These are phyloP conservation scores for Alethe castanea DNA, from an alignment of 2,113 vertebrate species.

Conservation along the genomic window DNA sequence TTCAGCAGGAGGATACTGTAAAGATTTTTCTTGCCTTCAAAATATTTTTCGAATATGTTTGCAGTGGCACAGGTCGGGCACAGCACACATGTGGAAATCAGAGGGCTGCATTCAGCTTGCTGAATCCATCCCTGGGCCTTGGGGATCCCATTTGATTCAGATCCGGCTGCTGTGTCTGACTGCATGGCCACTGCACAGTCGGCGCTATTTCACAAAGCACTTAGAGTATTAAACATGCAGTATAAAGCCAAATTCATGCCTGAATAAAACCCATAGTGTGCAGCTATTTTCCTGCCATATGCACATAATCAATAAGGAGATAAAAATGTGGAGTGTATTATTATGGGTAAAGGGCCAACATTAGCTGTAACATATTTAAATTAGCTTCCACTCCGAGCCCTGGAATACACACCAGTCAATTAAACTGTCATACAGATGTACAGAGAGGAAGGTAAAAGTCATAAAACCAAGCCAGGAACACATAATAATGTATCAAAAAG, in stretches of 20 bases:
- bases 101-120: neutral
- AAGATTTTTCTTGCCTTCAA: neutral
- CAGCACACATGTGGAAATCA: neutral
- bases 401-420: conserved; percentile 66
- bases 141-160: neutral
- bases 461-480: conserved; percentile 62
- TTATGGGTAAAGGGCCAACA: conserved; percentile 57
- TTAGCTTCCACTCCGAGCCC: conserved; percentile 41
- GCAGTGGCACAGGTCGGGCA: neutral
- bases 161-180: neutral
- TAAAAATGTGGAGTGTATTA: conserved; percentile 38
- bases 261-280: neutral
- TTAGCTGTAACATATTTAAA: conserved; percentile 68
- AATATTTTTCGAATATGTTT: neutral
- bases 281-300: conserved; percentile 59
- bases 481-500: conserved; percentile 72
- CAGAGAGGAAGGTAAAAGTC: conserved; percentile 60
- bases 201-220: conserved; percentile 31
- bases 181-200: neutral
- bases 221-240: neutral
- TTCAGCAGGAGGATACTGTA: neutral
- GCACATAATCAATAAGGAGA: conserved; percentile 47
- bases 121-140: neutral
- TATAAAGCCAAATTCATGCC: conserved; percentile 12
- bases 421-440: conserved; percentile 66